Evolutionary conservation across 2,888 invertebrate species (phyloP).

Genomic region (Cactoblastis cactorum): DNA sequence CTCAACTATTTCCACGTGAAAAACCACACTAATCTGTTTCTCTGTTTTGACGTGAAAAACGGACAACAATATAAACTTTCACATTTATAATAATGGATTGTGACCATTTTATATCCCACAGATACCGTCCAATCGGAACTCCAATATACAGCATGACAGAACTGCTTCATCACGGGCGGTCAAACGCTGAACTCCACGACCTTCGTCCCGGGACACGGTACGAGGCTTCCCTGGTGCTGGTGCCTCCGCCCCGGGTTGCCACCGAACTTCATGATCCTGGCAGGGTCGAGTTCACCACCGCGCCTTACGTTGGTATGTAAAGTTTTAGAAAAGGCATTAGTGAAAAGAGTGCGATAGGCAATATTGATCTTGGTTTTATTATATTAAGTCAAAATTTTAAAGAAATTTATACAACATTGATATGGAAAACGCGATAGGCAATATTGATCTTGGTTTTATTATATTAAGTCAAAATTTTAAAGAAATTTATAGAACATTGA

Average conservation of each 20-base stretch:
- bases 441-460: no score
- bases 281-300: constrained; percentile 84
- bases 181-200: constrained; percentile 87
- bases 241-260: constrained; percentile 88
- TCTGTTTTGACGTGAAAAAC: neutral
- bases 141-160: constrained; percentile 92
- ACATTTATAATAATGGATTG: no score
- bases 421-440: no score
- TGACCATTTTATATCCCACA: constrained; percentile 28
- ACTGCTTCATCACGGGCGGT: constrained; percentile 89
- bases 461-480: no score
- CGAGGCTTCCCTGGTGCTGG: constrained; percentile 90
- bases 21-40: no score
- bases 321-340: no score
- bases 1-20: no score
- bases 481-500: no score
- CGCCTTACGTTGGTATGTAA: constrained; percentile 82
- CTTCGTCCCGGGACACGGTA: constrained; percentile 88
- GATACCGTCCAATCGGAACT: constrained; percentile 89
- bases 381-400: no score
- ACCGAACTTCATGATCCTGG: constrained; percentile 88
- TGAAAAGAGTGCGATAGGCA: no score
- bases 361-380: no score
- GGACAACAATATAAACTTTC: neutral
- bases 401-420: no score